These are phyloP conservation scores for Endomychus coccineus DNA, from an alignment of 2,888 invertebrate species.

Conservation along the genomic window DNA sequence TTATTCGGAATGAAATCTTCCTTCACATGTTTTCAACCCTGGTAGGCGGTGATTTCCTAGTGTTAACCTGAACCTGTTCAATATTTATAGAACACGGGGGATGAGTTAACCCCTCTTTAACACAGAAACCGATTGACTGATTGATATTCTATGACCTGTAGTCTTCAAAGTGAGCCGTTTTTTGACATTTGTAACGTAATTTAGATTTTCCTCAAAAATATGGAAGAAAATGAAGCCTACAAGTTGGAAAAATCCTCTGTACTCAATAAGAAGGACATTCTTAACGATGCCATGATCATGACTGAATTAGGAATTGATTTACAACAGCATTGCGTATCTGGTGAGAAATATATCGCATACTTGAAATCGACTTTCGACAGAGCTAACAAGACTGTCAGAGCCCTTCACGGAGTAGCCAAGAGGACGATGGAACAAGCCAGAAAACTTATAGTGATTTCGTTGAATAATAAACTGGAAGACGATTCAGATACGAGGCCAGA, in stretches of 20 bases:
- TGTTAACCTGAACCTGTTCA: too few relatives aligned
- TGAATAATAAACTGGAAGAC: slow-evolving; percentile 17
- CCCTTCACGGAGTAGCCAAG: slow-evolving; percentile 37
- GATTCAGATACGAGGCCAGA: slow-evolving; percentile 30
- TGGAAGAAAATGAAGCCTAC: too few relatives aligned
- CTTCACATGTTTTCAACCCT: too few relatives aligned
- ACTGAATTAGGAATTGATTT: slow-evolving; percentile 43
- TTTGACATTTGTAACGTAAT: too few relatives aligned
- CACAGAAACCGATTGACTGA: too few relatives aligned
- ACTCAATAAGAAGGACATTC: slow-evolving; percentile 25
- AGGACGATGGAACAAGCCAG: slow-evolving; percentile 37
- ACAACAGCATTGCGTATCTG: slow-evolving; percentile 36
- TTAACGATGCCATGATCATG: slow-evolving; percentile 38
- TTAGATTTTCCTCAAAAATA: too few relatives aligned
- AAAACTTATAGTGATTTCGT: slow-evolving; percentile 30
- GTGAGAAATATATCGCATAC: slow-evolving; percentile 41
- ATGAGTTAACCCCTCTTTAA: too few relatives aligned
- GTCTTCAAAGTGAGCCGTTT: too few relatives aligned
- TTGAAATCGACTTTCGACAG: slow-evolving; percentile 37
- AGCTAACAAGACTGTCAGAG: slow-evolving; percentile 37
- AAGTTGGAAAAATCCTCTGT: slow-evolving; percentile 1
- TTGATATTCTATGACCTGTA: too few relatives aligned
- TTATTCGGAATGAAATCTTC: too few relatives aligned
- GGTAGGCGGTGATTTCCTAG: too few relatives aligned
- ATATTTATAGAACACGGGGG: too few relatives aligned